Conservation (phyloP, 1,140 invertebrate species). For the Colletes gigas region DNA sequence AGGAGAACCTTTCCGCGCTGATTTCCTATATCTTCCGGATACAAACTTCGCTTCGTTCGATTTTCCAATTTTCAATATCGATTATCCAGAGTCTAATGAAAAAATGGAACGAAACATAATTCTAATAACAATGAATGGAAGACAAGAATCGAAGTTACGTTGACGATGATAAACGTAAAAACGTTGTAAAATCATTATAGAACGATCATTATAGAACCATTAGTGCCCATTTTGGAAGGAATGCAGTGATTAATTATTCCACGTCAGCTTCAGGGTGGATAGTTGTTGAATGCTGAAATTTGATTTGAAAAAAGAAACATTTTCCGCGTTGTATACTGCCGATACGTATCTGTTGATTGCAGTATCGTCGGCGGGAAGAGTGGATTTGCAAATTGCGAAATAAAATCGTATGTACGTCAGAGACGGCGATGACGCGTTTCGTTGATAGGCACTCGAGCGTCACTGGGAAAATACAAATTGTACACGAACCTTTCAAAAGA, state of each 20-base stretch:
- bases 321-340: background rate
- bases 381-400: constrained; percentile 34
- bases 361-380: background rate
- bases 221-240: background rate
- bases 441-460: constrained; percentile 5
- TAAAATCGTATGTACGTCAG: constrained; percentile 29
- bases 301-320: background rate
- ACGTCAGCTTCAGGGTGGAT: too few species aligned
- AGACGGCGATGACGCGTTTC: constrained; percentile 25
- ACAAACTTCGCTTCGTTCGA: too few species aligned
- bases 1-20: too few species aligned
- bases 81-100: too few species aligned
- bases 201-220: too few species aligned
- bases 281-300: background rate
- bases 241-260: background rate
- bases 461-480: constrained; percentile 11
- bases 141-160: too few species aligned
- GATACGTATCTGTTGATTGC: background rate
- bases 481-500: background rate
- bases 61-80: too few species aligned
- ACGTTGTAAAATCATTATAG: too few species aligned
- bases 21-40: too few species aligned
- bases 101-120: too few species aligned
- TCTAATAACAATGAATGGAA: too few species aligned
- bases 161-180: too few species aligned